Evolutionary conservation across 2,113 vertebrate species (phyloP).

Genomic region (Pedetes capensis): DNA sequence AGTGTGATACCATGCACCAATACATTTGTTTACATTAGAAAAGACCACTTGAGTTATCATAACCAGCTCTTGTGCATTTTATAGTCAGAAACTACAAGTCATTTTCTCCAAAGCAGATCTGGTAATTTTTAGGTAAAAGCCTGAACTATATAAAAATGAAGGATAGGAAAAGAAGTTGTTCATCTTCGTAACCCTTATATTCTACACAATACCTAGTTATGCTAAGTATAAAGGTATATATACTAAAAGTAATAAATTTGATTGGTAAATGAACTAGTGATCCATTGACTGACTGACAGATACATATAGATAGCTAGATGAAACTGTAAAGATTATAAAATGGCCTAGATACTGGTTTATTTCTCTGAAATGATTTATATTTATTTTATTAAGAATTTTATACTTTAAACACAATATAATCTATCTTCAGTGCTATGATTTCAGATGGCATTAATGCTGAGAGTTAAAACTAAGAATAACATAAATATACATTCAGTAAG

Average conservation of each 20-base stretch:
- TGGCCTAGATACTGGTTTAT: not conserved
- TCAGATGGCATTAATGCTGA: constrained; percentile 5
- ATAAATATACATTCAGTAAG: constrained; percentile 23
- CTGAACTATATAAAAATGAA: not conserved
- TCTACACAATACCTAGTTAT: not conserved
- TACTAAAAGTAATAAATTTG: not conserved
- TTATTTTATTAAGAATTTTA: constrained; percentile 48
- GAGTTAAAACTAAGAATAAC: constrained; percentile 21
- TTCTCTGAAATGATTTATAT: constrained; percentile 24
- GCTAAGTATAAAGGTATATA: not conserved
- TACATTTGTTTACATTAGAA: not conserved
- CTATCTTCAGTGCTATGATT: constrained; percentile 5
- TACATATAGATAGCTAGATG: not conserved
- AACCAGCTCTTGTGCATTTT: not conserved
- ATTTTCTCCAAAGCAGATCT: not conserved
- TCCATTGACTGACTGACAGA: not conserved
- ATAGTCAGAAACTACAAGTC: not conserved
- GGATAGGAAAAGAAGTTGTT: not conserved
- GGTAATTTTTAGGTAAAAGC: constrained; percentile 9
- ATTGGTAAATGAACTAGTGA: not conserved
- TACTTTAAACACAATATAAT: constrained; percentile 25
- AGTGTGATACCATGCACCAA: not conserved
- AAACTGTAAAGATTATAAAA: constrained; percentile 25
- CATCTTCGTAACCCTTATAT: not conserved
- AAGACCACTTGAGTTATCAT: not conserved